A percentile compares a stretch with the other conserved stretches of the same genome.
phyloP scores from a whole-genome alignment of 2,797 vertebrate genomes.

The Leucoraja ocellata region DNA sequence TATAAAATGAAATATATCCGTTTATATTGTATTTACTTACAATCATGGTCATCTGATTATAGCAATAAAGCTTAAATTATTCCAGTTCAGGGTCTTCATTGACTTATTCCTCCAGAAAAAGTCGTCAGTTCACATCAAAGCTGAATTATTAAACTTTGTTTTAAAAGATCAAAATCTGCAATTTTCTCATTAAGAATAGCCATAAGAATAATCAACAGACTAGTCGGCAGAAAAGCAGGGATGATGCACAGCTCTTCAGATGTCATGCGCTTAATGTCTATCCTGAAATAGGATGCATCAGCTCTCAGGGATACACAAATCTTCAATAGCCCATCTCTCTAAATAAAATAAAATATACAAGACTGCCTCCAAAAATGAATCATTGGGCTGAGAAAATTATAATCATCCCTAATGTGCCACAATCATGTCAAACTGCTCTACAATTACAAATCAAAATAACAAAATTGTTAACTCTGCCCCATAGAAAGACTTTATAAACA shows the following conservation, averaged over 20 bases:
- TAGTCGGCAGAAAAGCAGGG: constrained; percentile 20
- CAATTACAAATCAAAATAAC: constrained; percentile 37
- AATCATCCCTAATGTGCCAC: constrained; percentile 12
- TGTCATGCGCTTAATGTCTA: background rate
- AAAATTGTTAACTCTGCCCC: constrained; percentile 28
- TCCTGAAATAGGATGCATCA: background rate
- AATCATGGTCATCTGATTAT: constrained; percentile 34
- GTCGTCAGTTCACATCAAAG: background rate
- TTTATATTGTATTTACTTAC: constrained; percentile 26
- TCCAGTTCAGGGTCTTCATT: constrained; percentile 23
- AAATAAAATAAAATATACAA: constrained; percentile 30
- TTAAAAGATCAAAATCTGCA: background rate
- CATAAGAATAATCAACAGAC: constrained; percentile 1
- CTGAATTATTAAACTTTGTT: background rate
- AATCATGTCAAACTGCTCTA: constrained; percentile 33
- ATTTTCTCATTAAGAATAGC: background rate
- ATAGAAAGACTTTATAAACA: constrained; percentile 30
- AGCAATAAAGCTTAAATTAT: constrained; percentile 18
- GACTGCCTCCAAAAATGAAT: constrained; percentile 34
- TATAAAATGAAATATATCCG: background rate
- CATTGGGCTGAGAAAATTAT: constrained; percentile 31
- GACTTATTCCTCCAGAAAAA: constrained; percentile 5
- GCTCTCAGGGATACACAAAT: background rate
- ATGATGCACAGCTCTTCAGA: background rate
- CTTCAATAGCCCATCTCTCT: background rate